Percentiles rank a stretch among this genome's conserved stretches.
Evolutionary conservation across 1,140 invertebrate genomes (phyloP).

Genomic region (Wiebesia pumilae): DNA sequence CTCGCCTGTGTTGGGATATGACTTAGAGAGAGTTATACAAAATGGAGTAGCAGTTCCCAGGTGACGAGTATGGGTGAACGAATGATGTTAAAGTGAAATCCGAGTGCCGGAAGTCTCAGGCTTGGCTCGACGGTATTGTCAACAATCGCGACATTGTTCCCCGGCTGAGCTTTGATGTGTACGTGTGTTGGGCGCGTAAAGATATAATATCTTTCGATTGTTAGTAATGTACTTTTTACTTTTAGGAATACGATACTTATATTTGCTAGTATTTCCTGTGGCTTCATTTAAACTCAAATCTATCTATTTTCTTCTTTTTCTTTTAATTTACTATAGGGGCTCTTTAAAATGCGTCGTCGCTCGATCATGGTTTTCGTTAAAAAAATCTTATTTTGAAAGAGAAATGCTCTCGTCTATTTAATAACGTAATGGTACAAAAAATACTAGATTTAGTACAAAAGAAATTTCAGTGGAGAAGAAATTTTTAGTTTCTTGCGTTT

Average conservation of each 20-base stretch:
- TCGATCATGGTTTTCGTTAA: too few relatives aligned
- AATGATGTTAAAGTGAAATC: conserved; percentile 60
- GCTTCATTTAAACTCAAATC: too few relatives aligned
- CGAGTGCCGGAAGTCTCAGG: conserved; percentile 66
- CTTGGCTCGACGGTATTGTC: conserved; percentile 56
- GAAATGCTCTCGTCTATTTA: too few relatives aligned
- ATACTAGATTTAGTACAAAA: too few relatives aligned
- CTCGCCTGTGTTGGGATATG: background rate
- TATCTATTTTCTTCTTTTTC: too few relatives aligned
- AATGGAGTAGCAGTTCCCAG: conserved; percentile 29
- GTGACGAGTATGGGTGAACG: conserved; percentile 46
- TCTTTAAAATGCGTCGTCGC: too few relatives aligned
- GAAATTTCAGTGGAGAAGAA: too few relatives aligned
- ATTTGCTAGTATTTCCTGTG: background rate
- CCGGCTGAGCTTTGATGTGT: conserved; percentile 30
- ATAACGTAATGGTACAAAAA: too few relatives aligned
- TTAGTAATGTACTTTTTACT: conserved; percentile 37
- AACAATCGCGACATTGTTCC: conserved; percentile 65
- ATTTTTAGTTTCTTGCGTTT: too few relatives aligned
- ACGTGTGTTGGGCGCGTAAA: background rate
- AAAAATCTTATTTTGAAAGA: too few relatives aligned
- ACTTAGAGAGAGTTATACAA: background rate
- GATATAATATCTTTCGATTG: conserved; percentile 41
- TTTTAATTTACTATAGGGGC: too few relatives aligned
- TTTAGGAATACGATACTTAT: conserved; percentile 6